These are phyloP conservation scores for Barnardius zonarius DNA, from an alignment of 2,113 vertebrate species.

Conservation along the genomic window DNA sequence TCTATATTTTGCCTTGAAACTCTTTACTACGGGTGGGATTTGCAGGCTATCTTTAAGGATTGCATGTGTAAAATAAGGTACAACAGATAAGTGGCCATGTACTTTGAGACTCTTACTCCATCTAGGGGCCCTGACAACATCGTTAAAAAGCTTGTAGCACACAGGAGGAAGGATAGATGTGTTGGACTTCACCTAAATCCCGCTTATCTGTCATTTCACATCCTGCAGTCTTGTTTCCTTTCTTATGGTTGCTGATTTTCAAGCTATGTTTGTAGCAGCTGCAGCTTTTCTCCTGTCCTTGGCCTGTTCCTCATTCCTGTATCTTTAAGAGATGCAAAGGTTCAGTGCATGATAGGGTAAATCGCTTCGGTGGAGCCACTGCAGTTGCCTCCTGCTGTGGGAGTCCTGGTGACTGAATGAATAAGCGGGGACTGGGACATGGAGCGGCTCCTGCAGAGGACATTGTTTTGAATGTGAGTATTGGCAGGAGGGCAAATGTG, in stretches of 20 bases:
- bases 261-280: not conserved
- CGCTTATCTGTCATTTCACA: not conserved
- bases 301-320: not conserved
- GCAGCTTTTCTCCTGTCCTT: not conserved
- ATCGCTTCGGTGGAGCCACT: not conserved
- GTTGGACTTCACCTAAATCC: not conserved
- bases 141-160: not conserved
- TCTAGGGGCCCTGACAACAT: slow-evolving; percentile 33
- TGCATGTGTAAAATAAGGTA: not conserved
- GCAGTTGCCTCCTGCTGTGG: not conserved
- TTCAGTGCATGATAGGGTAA: not conserved
- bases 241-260: not conserved
- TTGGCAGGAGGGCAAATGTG: not conserved
- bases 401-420: not conserved
- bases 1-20: not conserved
- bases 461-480: not conserved
- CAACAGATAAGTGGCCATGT: not conserved
- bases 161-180: not conserved
- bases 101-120: slow-evolving; percentile 14
- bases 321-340: not conserved
- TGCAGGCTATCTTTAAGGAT: not conserved
- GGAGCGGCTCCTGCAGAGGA: rapidly evolving
- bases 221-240: not conserved
- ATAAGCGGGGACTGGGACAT: not conserved
- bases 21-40: slow-evolving; percentile 4